These are phyloP conservation scores for Ellobium chinense DNA, from an alignment of 2,888 invertebrate species.

Conservation along the genomic window DNA sequence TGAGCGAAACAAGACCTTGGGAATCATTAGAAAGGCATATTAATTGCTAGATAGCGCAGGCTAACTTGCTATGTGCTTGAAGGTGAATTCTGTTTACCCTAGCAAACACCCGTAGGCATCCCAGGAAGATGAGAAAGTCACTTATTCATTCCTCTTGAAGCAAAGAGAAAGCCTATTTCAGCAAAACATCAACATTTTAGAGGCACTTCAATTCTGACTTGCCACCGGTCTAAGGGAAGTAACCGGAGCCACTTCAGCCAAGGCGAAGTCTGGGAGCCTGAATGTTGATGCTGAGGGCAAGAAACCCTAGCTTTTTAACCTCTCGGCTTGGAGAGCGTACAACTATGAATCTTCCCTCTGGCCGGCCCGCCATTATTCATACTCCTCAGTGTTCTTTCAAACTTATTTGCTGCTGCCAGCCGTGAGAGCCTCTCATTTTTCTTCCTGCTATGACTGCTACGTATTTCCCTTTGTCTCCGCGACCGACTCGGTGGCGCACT, in stretches of 20 bases:
- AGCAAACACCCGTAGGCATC: neutral
- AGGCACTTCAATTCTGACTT: neutral
- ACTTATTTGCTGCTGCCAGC: neutral
- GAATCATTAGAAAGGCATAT: neutral
- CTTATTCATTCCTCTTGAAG: slow-evolving; percentile 31
- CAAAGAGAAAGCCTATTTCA: slow-evolving; percentile 20
- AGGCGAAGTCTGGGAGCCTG: neutral
- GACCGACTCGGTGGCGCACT: too few species aligned
- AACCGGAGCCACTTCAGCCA: neutral
- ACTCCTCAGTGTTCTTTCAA: neutral
- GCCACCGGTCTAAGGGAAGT: neutral
- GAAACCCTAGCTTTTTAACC: slow-evolving; percentile 11
- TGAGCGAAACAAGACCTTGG: too few species aligned
- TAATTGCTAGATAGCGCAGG: neutral
- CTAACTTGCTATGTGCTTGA: slow-evolving; percentile 4
- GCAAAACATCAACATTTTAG: slow-evolving; percentile 12
- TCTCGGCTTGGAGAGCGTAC: neutral
- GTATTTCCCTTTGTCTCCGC: neutral
- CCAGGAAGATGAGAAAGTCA: slow-evolving; percentile 13
- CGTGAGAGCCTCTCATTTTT: neutral
- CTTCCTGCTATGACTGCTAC: neutral
- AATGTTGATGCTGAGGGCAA: slow-evolving; percentile 23
- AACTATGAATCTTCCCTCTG: neutral
- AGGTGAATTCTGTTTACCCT: neutral
- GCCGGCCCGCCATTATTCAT: neutral